phyloP scores from a whole-genome alignment of 35 echinoderm and acorn worm species.

The Ptychodera flava region DNA sequence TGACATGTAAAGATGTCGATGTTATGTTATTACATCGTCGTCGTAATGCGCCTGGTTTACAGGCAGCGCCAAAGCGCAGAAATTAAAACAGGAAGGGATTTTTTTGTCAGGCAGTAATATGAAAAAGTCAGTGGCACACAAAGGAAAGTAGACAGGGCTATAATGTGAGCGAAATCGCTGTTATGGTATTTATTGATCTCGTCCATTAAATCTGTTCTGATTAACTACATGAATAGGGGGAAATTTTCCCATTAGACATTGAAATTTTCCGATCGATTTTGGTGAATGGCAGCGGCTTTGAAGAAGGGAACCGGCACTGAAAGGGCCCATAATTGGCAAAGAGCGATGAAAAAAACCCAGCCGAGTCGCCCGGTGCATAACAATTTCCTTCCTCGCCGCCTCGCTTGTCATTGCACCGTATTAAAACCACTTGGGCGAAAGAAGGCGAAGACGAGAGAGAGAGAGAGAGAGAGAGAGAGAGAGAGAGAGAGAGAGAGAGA shows the following conservation, averaged over 20 bases:
- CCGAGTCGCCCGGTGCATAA: neutral
- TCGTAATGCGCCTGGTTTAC: neutral
- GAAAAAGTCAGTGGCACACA: neutral
- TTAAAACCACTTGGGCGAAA: too few species aligned
- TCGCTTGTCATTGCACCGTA: neutral
- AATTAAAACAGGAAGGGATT: neutral
- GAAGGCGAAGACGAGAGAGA: too few species aligned
- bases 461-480: too few species aligned
- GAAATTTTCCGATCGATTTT: neutral
- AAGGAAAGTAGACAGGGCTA: neutral
- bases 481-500: too few species aligned
- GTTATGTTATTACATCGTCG: neutral
- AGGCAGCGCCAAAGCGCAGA: neutral
- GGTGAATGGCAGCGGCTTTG: neutral
- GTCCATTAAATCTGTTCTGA: neutral
- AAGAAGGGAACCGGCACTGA: neutral
- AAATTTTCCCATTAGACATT: neutral
- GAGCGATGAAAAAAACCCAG: neutral
- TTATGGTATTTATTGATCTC: neutral
- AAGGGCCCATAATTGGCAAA: neutral
- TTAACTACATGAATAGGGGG: neutral
- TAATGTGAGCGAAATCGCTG: neutral
- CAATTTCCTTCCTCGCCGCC: neutral
- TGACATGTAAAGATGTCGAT: neutral
- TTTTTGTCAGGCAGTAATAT: neutral